These are phyloP conservation scores for Triplophysa yarkandensis DNA, from an alignment of 2,797 vertebrate genomes.

Conservation along the genomic window DNA sequence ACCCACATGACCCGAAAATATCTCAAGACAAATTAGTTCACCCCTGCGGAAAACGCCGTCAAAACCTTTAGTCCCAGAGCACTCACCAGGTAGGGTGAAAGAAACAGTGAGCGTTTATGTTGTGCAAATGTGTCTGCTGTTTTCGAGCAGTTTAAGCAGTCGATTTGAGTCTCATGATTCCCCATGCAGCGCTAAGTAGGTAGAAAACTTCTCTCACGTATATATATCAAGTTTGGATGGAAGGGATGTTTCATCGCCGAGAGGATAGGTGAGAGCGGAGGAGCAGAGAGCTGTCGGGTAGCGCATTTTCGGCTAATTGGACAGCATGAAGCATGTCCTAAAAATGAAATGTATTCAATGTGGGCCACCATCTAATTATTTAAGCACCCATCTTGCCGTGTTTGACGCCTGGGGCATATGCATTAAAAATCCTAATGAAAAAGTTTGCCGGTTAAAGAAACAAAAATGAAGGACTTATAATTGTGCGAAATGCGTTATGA, in stretches of 20 bases:
- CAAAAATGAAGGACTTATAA: constrained; percentile 38
- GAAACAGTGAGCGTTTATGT: constrained; percentile 21
- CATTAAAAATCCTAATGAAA: constrained; percentile 49
- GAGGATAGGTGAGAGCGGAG: constrained; percentile 23
- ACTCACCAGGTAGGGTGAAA: background rate
- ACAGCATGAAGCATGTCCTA: constrained; percentile 29
- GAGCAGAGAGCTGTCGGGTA: constrained; percentile 15
- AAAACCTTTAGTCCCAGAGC: constrained; percentile 1
- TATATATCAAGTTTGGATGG: constrained; percentile 8
- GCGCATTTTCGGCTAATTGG: constrained; percentile 38
- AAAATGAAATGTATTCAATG: constrained; percentile 25
- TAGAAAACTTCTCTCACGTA: background rate
- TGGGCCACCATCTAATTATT: constrained; percentile 43
- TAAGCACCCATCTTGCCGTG: constrained; percentile 32
- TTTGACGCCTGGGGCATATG: constrained; percentile 43
- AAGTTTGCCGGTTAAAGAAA: constrained; percentile 48
- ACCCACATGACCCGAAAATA: background rate
- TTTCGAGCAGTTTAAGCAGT: constrained; percentile 20
- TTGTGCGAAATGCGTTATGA: constrained; percentile 42
- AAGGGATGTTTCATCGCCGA: constrained; percentile 12
- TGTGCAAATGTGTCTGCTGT: background rate
- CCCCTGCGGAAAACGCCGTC: background rate
- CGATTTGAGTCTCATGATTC: constrained; percentile 9
- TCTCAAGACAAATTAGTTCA: background rate
- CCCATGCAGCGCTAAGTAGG: constrained; percentile 11